Evolutionary conservation across 1,140 invertebrate genomes (phyloP).

Genomic region (Coenobita brevimanus): DNA sequence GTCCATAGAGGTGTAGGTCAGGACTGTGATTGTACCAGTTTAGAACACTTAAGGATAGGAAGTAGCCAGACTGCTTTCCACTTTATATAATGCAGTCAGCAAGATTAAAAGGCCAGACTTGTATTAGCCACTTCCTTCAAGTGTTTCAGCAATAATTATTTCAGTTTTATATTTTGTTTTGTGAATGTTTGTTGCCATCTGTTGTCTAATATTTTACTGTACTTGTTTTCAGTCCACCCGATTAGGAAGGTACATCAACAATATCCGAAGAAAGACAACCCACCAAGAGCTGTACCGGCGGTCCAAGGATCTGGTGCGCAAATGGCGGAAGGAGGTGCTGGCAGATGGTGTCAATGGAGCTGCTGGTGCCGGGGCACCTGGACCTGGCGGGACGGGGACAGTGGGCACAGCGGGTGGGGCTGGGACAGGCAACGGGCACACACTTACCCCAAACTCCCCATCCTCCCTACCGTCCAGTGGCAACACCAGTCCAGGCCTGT

Average conservation of each 20-base stretch:
- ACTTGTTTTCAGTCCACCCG: slow-evolving; percentile 81
- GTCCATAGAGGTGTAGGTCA: no score
- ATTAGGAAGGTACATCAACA: slow-evolving; percentile 95
- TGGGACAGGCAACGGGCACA: no score
- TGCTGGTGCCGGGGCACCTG: slow-evolving; percentile 66
- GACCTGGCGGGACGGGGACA: slow-evolving; percentile 47
- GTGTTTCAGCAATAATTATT: no score
- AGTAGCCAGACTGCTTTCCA: no score
- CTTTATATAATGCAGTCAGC: no score
- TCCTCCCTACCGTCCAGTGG: slow-evolving; percentile 70
- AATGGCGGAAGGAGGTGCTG: slow-evolving; percentile 88
- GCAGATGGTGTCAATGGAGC: slow-evolving; percentile 73
- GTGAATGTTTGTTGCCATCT: no score
- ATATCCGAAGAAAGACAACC: slow-evolving; percentile 87
- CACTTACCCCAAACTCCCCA: slow-evolving; percentile 45
- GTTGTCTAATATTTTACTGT: slow-evolving; percentile 44
- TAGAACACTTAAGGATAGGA: no score
- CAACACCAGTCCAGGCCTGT: slow-evolving; percentile 71
- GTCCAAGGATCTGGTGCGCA: slow-evolving; percentile 91
- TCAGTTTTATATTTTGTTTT: no score
- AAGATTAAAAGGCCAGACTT: no score
- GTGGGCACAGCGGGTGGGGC: slow-evolving; percentile 35
- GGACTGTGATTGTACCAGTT: no score
- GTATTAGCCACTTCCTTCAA: no score
- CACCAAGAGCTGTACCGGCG: slow-evolving; percentile 85